These are phyloP conservation scores for Lobophora halterata DNA, from an alignment of 2,888 invertebrate genomes.

Conservation along the genomic window DNA sequence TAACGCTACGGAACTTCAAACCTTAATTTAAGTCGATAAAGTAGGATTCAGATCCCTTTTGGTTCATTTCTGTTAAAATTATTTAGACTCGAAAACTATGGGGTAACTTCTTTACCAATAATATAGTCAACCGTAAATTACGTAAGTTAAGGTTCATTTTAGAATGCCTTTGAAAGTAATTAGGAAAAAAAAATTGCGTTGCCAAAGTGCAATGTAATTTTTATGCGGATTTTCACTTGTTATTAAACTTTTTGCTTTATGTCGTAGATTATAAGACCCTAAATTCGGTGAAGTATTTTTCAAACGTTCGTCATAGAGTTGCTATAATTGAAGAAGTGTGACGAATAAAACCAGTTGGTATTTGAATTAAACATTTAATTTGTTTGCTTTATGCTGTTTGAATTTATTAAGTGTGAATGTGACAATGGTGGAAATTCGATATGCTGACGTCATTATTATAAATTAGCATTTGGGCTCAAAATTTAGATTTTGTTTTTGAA, in stretches of 20 bases:
- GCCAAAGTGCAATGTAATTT: constrained; percentile 15
- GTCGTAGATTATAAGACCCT: constrained; percentile 2
- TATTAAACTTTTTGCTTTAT: constrained; percentile 3
- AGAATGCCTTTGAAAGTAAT: neutral
- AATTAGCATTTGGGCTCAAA: constrained; percentile 39
- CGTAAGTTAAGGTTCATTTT: constrained; percentile 2
- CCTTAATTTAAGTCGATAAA: neutral
- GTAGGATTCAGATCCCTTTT: neutral
- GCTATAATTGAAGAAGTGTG: constrained; percentile 47
- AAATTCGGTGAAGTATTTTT: neutral
- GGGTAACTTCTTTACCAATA: constrained; percentile 4
- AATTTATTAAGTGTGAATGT: constrained; percentile 54
- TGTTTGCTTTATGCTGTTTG: constrained; percentile 64
- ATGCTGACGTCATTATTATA: constrained; percentile 63
- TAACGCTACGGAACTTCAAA: neutral
- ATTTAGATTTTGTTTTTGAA: constrained; percentile 14
- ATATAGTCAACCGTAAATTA: neutral
- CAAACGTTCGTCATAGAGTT: constrained; percentile 9
- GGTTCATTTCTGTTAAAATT: constrained; percentile 2
- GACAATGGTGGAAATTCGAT: constrained; percentile 55
- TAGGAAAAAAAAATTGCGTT: constrained; percentile 11
- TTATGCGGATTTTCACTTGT: constrained; percentile 2
- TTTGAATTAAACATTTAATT: constrained; percentile 77
- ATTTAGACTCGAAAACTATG: constrained; percentile 37
- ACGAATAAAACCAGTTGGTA: constrained; percentile 67